phyloP scores from a whole-genome alignment of 1,140 invertebrate genomes.

The Helicoverpa armigera region DNA sequence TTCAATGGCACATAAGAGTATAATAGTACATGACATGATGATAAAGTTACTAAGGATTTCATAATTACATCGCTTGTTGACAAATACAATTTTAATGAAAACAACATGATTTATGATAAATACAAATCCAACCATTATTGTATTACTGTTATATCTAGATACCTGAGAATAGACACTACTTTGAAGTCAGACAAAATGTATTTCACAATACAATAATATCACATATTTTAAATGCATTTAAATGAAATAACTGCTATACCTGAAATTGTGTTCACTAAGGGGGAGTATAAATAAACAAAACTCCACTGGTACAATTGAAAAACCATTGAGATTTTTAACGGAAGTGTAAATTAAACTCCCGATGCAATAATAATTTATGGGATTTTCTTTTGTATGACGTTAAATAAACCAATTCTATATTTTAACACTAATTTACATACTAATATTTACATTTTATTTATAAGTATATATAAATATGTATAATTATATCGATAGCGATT shows the following conservation, averaged over 20 bases:
- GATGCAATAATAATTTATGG: conserved; percentile 86
- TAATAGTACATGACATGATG: conserved; percentile 46
- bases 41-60: conserved; percentile 32
- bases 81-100: conserved; percentile 39
- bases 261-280: conserved; percentile 51
- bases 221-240: conserved; percentile 86
- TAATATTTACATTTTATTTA: conserved; percentile 87
- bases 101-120: conserved; percentile 46
- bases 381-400: conserved; percentile 84
- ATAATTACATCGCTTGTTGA: conserved; percentile 20
- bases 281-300: conserved; percentile 80
- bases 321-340: conserved; percentile 86
- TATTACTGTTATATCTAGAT: conserved; percentile 74
- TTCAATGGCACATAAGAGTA: conserved; percentile 73
- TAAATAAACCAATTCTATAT: conserved; percentile 86
- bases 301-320: conserved; percentile 86
- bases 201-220: conserved; percentile 85
- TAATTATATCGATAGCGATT: conserved; percentile 85
- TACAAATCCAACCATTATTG: conserved; percentile 69
- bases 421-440: conserved; percentile 85
- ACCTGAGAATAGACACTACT: conserved; percentile 80
- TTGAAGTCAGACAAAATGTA: conserved; percentile 86
- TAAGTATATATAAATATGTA: conserved; percentile 87
- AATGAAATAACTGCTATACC: conserved; percentile 75
- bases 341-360: conserved; percentile 83